Conservation (phyloP, 2,113 vertebrate genomes). For the Onychorhynchus coronatus region DNA sequence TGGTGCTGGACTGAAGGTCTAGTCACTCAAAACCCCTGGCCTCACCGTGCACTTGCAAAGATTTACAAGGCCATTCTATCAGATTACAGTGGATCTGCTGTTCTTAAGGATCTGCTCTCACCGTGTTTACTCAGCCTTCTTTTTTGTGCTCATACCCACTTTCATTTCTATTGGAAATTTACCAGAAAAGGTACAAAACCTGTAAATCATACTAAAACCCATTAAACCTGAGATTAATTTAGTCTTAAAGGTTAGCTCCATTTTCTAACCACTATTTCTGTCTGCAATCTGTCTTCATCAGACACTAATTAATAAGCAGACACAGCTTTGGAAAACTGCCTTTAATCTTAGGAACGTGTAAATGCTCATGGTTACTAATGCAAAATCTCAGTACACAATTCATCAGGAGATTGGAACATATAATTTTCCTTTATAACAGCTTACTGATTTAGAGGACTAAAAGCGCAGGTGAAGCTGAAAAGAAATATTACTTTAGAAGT, state of each 20-base stretch:
- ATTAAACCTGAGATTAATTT: constrained; percentile 71
- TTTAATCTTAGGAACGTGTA: constrained; percentile 74
- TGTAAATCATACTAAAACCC: constrained; percentile 59
- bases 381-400: constrained; percentile 70
- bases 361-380: constrained; percentile 68
- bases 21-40: not conserved
- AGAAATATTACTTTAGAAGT: constrained; percentile 56
- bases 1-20: not conserved
- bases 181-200: constrained; percentile 57
- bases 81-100: not conserved
- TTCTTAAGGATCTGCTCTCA: constrained; percentile 30
- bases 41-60: not conserved
- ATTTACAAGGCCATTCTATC: not conserved
- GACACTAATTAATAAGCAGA: constrained; percentile 72
- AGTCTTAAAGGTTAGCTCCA: constrained; percentile 67
- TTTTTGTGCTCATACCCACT: constrained; percentile 29
- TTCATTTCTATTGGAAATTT: constrained; percentile 60
- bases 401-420: constrained; percentile 55
- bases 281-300: constrained; percentile 74
- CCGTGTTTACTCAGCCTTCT: constrained; percentile 36
- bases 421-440: constrained; percentile 58
- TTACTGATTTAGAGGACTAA: constrained; percentile 56
- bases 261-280: constrained; percentile 69
- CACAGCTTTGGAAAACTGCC: constrained; percentile 65
- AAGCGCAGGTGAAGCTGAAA: constrained; percentile 64